Conservation (phyloP, 2,113 vertebrate genomes). For the Tringa solitaria region DNA sequence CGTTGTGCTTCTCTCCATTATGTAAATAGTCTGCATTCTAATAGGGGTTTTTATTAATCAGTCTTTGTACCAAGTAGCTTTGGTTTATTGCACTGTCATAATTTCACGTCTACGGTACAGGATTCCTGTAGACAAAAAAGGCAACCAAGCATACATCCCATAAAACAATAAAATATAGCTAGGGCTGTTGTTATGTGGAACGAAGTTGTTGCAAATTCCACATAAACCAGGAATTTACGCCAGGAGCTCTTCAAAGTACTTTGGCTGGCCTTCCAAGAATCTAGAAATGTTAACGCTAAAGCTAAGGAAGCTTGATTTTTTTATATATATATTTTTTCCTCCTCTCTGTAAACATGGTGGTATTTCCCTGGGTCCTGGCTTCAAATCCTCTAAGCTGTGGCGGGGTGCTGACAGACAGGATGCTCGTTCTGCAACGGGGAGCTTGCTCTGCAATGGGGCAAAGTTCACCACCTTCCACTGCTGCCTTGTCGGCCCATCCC, state of each 20-base stretch:
- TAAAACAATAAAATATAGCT: slow-evolving; percentile 17
- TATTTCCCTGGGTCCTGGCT: neutral
- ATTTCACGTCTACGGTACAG: neutral
- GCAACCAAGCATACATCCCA: neutral
- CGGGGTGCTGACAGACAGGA: neutral
- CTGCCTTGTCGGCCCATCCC: neutral
- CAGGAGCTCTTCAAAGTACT: neutral
- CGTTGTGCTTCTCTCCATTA: neutral
- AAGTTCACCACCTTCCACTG: neutral
- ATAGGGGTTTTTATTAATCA: neutral
- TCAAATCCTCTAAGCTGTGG: neutral
- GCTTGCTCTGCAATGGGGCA: neutral
- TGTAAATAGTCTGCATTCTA: neutral
- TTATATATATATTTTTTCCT: neutral
- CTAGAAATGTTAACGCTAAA: neutral
- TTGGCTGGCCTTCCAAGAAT: neutral
- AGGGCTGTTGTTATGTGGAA: neutral
- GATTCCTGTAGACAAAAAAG: slow-evolving; percentile 7
- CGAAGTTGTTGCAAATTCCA: neutral
- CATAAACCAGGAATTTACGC: neutral
- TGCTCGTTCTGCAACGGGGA: neutral
- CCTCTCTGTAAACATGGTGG: neutral
- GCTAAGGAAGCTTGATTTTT: neutral
- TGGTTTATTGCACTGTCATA: neutral
- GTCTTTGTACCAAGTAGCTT: neutral